Evolutionary conservation across 2,888 invertebrate genomes (phyloP).

Genomic region (Nematopogon swammerdamellus): DNA sequence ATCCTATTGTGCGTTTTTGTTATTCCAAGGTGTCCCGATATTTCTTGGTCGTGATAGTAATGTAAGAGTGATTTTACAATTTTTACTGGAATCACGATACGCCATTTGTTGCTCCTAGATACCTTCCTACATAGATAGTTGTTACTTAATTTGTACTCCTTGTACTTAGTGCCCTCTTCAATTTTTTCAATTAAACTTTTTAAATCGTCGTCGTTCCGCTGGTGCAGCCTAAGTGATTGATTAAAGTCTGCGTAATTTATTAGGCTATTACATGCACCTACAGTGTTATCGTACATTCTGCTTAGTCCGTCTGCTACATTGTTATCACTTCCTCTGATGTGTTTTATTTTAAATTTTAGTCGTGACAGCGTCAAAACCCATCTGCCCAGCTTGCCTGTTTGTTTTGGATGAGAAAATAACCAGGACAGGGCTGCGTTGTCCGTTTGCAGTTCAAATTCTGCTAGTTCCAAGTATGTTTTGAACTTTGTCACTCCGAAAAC

Average conservation of each 20-base stretch:
- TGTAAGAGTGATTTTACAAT: neutral
- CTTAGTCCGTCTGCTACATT: neutral
- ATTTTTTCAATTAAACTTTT: neutral
- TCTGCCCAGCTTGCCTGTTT: neutral
- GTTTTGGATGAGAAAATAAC: constrained; percentile 5
- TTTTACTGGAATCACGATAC: neutral
- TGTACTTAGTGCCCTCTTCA: neutral
- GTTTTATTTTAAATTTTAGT: neutral
- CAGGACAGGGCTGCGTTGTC: constrained; percentile 6
- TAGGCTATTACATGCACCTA: neutral
- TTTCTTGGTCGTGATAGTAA: neutral
- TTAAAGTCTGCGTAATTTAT: neutral
- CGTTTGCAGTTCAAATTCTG: constrained; percentile 4
- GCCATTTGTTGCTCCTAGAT: neutral
- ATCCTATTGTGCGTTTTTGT: neutral
- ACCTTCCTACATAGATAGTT: neutral
- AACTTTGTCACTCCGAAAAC: constrained; percentile 6
- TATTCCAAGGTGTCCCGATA: neutral
- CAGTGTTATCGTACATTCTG: neutral
- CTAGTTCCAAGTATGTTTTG: constrained; percentile 4
- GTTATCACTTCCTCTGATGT: neutral
- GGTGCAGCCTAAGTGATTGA: neutral
- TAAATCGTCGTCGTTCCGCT: neutral
- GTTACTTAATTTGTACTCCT: neutral
- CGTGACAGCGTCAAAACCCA: neutral